phyloP scores from a whole-genome alignment of 1,140 invertebrate genomes.

The Archivesica marissinica region DNA sequence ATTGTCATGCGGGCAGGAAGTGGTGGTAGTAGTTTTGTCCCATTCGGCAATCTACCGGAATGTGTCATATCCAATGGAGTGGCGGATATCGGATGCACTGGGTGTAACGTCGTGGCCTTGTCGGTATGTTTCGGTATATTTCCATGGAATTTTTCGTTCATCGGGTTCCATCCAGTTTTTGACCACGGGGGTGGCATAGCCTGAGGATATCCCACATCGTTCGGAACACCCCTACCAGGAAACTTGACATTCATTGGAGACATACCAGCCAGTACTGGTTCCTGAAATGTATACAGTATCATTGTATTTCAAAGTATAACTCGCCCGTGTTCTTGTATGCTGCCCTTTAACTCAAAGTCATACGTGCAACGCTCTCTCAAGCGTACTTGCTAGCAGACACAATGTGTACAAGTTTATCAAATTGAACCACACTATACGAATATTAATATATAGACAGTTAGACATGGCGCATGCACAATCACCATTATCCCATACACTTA shows the following conservation, averaged over 20 bases:
- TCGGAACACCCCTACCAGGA: background rate
- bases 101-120: background rate
- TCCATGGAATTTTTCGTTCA: slow-evolving; percentile 16
- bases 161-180: slow-evolving; percentile 18
- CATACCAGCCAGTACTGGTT: background rate
- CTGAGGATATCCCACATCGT: background rate
- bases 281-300: background rate
- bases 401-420: too few relatives aligned
- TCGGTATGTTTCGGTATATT: background rate
- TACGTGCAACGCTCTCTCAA: too few relatives aligned
- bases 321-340: too few relatives aligned
- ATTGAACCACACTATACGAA: too few relatives aligned
- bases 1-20: background rate
- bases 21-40: background rate
- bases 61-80: background rate
- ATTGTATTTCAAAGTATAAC: too few relatives aligned
- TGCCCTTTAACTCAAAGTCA: too few relatives aligned
- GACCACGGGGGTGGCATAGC: background rate
- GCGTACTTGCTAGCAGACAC: too few relatives aligned
- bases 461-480: too few relatives aligned
- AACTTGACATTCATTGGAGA: slow-evolving; percentile 10
- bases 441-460: too few relatives aligned
- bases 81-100: background rate
- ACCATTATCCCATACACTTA: too few relatives aligned
- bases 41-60: background rate